These are phyloP conservation scores for Ooceraea biroi DNA, from an alignment of 1,140 invertebrate genomes.

Conservation along the genomic window DNA sequence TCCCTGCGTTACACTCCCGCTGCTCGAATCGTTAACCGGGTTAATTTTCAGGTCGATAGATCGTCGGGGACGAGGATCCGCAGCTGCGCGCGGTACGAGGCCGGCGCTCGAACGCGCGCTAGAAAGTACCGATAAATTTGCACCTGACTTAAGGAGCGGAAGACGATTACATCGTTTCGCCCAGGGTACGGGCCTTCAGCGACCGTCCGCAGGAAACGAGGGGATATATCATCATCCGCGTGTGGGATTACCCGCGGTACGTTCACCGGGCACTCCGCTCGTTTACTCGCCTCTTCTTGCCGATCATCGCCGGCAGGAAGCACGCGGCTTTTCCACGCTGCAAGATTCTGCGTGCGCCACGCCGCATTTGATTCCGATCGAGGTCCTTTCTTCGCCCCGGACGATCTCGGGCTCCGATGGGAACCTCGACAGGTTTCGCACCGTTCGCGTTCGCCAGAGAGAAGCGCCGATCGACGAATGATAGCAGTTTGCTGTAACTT, in stretches of 20 bases:
- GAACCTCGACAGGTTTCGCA: constrained; percentile 31
- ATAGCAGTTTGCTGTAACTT: constrained; percentile 30
- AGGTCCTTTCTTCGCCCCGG: constrained; percentile 20
- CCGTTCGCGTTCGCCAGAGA: constrained; percentile 14
- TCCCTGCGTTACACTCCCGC: not conserved
- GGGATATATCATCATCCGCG: constrained; percentile 57
- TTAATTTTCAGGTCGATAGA: constrained; percentile 42
- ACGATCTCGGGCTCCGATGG: constrained; percentile 27
- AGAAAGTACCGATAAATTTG: constrained; percentile 69
- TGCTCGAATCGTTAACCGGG: constrained; percentile 33
- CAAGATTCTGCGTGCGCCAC: constrained; percentile 14
- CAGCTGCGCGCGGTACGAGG: not conserved
- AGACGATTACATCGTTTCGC: constrained; percentile 70
- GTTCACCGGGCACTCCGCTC: constrained; percentile 45
- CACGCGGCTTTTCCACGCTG: constrained; percentile 63
- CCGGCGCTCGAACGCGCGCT: constrained; percentile 11
- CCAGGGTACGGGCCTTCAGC: constrained; percentile 58
- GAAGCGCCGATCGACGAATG: constrained; percentile 28
- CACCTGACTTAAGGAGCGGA: constrained; percentile 55
- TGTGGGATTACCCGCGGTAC: constrained; percentile 55
- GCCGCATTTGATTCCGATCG: constrained; percentile 23
- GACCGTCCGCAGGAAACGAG: constrained; percentile 67
- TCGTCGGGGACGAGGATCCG: constrained; percentile 12
- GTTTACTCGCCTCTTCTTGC: constrained; percentile 50
- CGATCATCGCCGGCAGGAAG: constrained; percentile 68